Evolutionary conservation across 2,888 invertebrate genomes (phyloP).

Genomic region (Matsumyia berberina): DNA sequence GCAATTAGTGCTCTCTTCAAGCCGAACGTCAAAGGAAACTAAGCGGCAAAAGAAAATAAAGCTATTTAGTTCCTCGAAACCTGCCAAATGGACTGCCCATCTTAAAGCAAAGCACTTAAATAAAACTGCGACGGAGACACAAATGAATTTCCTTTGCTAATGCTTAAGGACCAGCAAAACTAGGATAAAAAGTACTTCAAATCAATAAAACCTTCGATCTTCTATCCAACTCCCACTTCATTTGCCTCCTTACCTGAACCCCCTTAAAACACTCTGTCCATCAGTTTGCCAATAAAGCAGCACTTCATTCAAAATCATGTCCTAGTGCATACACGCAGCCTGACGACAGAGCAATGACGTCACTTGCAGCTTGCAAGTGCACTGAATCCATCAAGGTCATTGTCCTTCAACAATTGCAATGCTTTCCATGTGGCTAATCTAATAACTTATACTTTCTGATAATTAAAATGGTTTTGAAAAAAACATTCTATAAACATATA

Average conservation of each 20-base stretch:
- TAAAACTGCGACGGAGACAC: too few relatives aligned
- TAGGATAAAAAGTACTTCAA: too few relatives aligned
- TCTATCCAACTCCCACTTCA: too few relatives aligned
- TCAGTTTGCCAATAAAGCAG: neutral
- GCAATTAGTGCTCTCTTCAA: too few relatives aligned
- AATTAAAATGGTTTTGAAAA: constrained; percentile 8
- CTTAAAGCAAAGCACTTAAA: too few relatives aligned
- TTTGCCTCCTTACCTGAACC: neutral
- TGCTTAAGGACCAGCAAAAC: too few relatives aligned
- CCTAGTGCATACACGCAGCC: constrained; percentile 10
- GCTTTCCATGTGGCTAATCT: constrained; percentile 1
- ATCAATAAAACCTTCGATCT: too few relatives aligned
- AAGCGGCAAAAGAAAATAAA: too few relatives aligned
- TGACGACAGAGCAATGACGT: constrained; percentile 61
- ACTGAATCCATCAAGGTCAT: constrained; percentile 41
- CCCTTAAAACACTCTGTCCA: constrained; percentile 9
- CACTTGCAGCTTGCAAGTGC: constrained; percentile 37
- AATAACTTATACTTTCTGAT: constrained; percentile 8
- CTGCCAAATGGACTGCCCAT: too few relatives aligned
- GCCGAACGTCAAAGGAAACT: too few relatives aligned
- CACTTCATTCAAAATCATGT: constrained; percentile 47
- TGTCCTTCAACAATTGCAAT: constrained; percentile 25
- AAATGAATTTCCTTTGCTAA: too few relatives aligned
- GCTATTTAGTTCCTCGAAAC: too few relatives aligned
- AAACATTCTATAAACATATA: neutral